These are phyloP conservation scores for Leucania comma DNA, from an alignment of 2,888 invertebrate genomes.

Conservation along the genomic window DNA sequence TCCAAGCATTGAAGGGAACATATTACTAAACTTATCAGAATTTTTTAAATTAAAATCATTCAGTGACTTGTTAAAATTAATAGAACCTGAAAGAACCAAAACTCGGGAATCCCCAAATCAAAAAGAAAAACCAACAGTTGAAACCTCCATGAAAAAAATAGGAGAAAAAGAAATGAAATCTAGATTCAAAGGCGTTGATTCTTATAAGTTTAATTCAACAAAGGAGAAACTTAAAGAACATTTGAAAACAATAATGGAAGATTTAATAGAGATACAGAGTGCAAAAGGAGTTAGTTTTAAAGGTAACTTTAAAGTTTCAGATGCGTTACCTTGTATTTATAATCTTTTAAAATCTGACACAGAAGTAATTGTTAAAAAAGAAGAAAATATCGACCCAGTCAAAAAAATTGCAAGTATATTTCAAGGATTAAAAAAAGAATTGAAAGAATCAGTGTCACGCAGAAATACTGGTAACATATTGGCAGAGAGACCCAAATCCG, in stretches of 20 bases:
- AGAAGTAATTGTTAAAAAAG: slow-evolving; percentile 42
- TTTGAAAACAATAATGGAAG: slow-evolving; percentile 82
- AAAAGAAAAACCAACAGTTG: slow-evolving; percentile 8
- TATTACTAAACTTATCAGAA: slow-evolving; percentile 82
- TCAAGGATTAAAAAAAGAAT: slow-evolving; percentile 74
- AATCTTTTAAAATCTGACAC: slow-evolving; percentile 74
- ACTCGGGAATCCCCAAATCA: neutral
- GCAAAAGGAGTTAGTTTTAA: slow-evolving; percentile 70
- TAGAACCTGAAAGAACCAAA: slow-evolving; percentile 60
- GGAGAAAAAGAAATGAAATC: neutral
- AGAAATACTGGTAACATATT: slow-evolving; percentile 63
- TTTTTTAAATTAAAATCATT: slow-evolving; percentile 84
- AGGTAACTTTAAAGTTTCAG: slow-evolving; percentile 72
- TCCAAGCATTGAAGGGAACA: slow-evolving; percentile 77
- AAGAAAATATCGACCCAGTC: slow-evolving; percentile 41
- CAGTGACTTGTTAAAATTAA: slow-evolving; percentile 78
- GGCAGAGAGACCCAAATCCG: slow-evolving; percentile 76
- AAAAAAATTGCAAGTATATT: slow-evolving; percentile 76
- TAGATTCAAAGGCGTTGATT: slow-evolving; percentile 11
- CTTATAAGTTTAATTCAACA: slow-evolving; percentile 65
- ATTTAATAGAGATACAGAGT: slow-evolving; percentile 80
- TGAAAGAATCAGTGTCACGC: slow-evolving; percentile 67
- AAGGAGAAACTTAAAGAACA: slow-evolving; percentile 83
- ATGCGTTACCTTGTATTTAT: slow-evolving; percentile 83
- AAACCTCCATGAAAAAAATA: slow-evolving; percentile 11